phyloP scores from a whole-genome alignment of 1,140 invertebrate species.

The Acromyrmex echinatior region DNA sequence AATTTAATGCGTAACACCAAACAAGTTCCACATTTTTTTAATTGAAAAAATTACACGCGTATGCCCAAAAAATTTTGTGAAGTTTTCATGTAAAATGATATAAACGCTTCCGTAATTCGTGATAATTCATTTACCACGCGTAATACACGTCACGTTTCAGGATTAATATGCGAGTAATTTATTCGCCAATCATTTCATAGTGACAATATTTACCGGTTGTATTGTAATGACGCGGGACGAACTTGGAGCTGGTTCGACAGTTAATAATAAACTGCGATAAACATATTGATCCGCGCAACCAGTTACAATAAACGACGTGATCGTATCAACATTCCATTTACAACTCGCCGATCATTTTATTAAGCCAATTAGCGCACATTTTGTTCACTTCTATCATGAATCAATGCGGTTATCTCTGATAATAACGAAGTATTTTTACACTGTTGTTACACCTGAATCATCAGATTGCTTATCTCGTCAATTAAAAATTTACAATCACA shows the following conservation, averaged over 20 bases:
- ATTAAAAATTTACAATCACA: conserved; percentile 29
- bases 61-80: not conserved
- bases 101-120: conserved; percentile 28
- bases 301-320: conserved; percentile 39
- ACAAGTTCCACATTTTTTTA: not conserved
- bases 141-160: conserved; percentile 30
- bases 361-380: conserved; percentile 36
- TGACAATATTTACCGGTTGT: conserved; percentile 54
- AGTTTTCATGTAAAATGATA: not conserved
- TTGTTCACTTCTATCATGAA: conserved; percentile 46
- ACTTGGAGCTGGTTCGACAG: conserved; percentile 48
- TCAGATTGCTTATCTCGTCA: not conserved
- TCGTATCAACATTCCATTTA: conserved; percentile 42
- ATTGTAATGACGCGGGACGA: conserved; percentile 58
- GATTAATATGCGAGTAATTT: conserved; percentile 70
- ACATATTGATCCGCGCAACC: conserved; percentile 57
- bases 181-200: conserved; percentile 64
- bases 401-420: not conserved
- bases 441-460: conserved; percentile 20
- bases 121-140: conserved; percentile 63
- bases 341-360: conserved; percentile 43
- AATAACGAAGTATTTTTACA: not conserved
- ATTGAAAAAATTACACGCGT: not conserved
- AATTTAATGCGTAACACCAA: not conserved
- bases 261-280: conserved; percentile 70